A percentile compares a stretch with the other conserved stretches of the same genome.
These are phyloP conservation scores for Malurus melanocephalus DNA, from an alignment of 2,113 vertebrate genomes.

Conservation along the genomic window DNA sequence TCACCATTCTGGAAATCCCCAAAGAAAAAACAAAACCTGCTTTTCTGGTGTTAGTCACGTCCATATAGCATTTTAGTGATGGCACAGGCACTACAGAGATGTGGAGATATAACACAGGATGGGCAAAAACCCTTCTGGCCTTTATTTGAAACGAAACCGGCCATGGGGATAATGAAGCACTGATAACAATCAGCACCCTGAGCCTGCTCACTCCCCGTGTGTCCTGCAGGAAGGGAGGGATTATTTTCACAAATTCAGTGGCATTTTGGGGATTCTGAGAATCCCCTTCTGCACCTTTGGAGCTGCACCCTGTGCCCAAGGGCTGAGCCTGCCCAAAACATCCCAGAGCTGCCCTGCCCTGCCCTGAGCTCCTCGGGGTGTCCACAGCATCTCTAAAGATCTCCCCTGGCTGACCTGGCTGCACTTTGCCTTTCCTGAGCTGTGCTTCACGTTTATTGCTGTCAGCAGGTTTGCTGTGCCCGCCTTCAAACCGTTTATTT, in stretches of 20 bases:
- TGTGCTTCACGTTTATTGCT: not conserved
- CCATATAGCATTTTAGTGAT: not conserved
- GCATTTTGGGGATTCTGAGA: not conserved
- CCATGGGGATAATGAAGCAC: rapidly evolving
- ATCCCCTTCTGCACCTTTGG: not conserved
- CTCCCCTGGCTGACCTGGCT: not conserved
- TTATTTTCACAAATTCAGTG: not conserved
- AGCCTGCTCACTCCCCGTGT: rapidly evolving
- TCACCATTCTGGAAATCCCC: slow-evolving; percentile 20
- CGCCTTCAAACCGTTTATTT: not conserved
- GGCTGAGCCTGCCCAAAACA: not conserved
- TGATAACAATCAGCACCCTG: not conserved
- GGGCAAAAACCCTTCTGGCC: not conserved
- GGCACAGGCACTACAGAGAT: not conserved
- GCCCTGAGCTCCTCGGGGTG: not conserved
- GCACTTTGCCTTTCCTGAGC: not conserved
- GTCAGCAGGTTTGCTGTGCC: not conserved
- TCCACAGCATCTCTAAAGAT: not conserved
- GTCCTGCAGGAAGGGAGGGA: not conserved
- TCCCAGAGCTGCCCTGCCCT: not conserved
- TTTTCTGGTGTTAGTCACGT: not conserved
- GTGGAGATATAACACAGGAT: not conserved
- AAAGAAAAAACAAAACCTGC: not conserved
- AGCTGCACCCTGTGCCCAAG: not conserved
- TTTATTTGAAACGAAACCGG: not conserved